phyloP scores from a whole-genome alignment of 2,888 invertebrate species.

The Seladonia tumulorum region DNA sequence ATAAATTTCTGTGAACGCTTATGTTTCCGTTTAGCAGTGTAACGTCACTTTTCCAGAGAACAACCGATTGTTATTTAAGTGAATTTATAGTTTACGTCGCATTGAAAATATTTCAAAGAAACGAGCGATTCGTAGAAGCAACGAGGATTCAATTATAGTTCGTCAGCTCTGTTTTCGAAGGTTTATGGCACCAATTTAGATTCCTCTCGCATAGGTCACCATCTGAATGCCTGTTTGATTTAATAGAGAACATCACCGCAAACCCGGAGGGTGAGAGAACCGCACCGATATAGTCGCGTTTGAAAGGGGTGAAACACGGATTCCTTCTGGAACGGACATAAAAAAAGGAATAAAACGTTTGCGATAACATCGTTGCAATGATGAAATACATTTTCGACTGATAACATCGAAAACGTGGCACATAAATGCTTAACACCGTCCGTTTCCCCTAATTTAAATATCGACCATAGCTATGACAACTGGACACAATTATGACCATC shows the following conservation, averaged over 20 bases:
- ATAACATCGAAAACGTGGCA: background rate
- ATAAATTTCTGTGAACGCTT: too few relatives aligned
- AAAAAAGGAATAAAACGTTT: background rate
- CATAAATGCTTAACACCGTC: background rate
- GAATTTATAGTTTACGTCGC: background rate
- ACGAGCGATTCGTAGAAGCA: background rate
- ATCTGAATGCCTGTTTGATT: slow-evolving; percentile 80
- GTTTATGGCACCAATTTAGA: slow-evolving; percentile 79
- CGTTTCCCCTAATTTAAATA: background rate
- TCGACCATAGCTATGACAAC: background rate
- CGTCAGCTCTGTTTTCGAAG: slow-evolving; percentile 63
- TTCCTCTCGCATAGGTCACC: slow-evolving; percentile 78
- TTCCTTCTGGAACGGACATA: slow-evolving; percentile 19
- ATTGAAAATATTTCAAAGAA: background rate
- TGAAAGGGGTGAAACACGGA: slow-evolving; percentile 54
- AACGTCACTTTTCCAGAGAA: too few relatives aligned
- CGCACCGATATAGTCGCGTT: slow-evolving; percentile 22
- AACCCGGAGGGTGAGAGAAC: slow-evolving; percentile 63
- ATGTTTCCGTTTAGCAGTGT: too few relatives aligned
- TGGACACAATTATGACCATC: background rate
- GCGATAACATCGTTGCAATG: background rate
- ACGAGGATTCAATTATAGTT: slow-evolving; percentile 52
- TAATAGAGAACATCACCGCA: slow-evolving; percentile 80
- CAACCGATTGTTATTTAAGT: too few relatives aligned
- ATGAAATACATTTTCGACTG: background rate